Base-by-base conservation (phyloP, 2,113 vertebrate species). In the Clarias magur region DNA sequence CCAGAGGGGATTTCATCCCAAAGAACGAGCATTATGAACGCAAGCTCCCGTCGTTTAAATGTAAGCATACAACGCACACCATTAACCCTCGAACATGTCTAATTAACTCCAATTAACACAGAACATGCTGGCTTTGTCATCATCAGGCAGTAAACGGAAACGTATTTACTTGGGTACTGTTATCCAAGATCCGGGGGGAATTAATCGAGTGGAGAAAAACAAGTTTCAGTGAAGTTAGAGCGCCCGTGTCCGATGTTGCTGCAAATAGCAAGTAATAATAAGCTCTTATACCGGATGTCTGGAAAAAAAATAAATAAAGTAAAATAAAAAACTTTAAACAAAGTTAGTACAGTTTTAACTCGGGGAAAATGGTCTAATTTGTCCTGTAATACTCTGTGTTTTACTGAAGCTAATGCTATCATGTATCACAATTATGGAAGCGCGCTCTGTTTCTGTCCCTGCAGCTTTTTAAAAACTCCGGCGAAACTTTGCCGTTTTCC, bases 401-500 rank as follows among this genome's bases (percentile, higher is more conserved):
- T 81, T 38, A 42, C 12, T 6, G 21, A 81, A 62, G 62, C 79
- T 38, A 81, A 62, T 81, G 57, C 19, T 30, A 38, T 60, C 56
- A 80, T 80, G 79, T 60, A 81, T 62, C 79, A 62, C 34, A 81
- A 81, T 81, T 81, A 81, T 62, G 13, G 19, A 81, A 62, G 79
- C 3, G 34, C 16, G 34, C 19, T 62, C 79, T 60, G 2, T 38
- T 81, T 81, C 57, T 42, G 57, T 81, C 79, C 34, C 27, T 23
- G 62, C 62, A 62, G 57, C 19, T 81, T 81, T 62, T 34, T 17
- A 27, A 57, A 79, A 4, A 53, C 42, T 76, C 11, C 16, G 23
- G 42, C 19, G 25, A 10, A 54, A 25, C 76, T 3, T 25, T 9
- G 8, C 13, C 16, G 15, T 10, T 56, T 79, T 57, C 15, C 76